Evolutionary conservation across 2,888 invertebrate species (phyloP).

Genomic region (Macrosoma leucophasiata): DNA sequence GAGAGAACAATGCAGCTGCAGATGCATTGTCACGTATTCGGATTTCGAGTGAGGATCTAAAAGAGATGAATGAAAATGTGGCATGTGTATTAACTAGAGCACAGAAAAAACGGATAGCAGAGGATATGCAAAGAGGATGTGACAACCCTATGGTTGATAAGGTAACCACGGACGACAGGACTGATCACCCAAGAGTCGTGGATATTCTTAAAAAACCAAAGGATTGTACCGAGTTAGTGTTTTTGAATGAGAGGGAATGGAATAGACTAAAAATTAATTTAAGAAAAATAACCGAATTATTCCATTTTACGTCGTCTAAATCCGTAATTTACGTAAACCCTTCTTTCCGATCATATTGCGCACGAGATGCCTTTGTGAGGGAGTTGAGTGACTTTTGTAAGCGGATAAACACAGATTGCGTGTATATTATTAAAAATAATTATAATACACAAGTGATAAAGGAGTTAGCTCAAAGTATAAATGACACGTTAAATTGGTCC

Average conservation of each 20-base stretch:
- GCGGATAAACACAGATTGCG: constrained; percentile 8
- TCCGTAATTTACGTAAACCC: too few relatives aligned
- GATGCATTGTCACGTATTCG: constrained; percentile 13
- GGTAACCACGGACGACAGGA: too few relatives aligned
- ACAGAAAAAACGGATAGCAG: not conserved
- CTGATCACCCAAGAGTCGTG: too few relatives aligned
- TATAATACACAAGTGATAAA: constrained; percentile 17
- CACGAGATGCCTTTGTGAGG: constrained; percentile 15
- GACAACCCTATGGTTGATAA: not conserved
- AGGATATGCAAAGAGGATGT: not conserved
- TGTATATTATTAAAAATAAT: constrained; percentile 18
- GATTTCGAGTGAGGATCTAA: constrained; percentile 14
- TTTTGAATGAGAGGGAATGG: too few relatives aligned
- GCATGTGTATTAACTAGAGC: not conserved
- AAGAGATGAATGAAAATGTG: constrained; percentile 16
- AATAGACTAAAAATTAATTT: too few relatives aligned
- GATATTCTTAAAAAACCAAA: too few relatives aligned
- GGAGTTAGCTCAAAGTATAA: constrained; percentile 15
- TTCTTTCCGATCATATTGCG: constrained; percentile 6
- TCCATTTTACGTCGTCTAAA: too few relatives aligned
- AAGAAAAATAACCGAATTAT: too few relatives aligned
- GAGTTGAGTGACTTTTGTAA: constrained; percentile 13
- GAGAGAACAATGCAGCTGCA: constrained; percentile 11
- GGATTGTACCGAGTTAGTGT: too few relatives aligned
- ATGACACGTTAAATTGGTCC: constrained; percentile 1